Base-by-base conservation (phyloP, 2,888 invertebrate genomes). In the Sphecodes monilicornis region DNA sequence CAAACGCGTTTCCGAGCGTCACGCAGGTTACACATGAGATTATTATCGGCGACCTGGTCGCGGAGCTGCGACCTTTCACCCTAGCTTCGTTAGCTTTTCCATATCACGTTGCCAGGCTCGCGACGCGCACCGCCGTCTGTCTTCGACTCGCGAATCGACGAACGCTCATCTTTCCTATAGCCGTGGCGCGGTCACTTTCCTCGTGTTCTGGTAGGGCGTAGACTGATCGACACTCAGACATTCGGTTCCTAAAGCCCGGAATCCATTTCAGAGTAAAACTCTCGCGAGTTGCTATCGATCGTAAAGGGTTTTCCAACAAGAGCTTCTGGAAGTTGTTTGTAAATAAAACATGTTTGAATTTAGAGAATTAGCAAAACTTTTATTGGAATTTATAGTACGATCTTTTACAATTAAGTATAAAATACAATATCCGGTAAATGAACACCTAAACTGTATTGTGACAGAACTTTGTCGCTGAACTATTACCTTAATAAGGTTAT, bases 11-110 rank as follows among this genome's bases (percentile, higher is more conserved):
- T 81, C 82, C 86, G 70, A 82, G 86, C 76, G 85, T 91, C 91
- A 91, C 91, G 88, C 89, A 89, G 88, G 93, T 93, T 93, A 93
- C 92, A 89, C n/a, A 91, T 92, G 92, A 93, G 92, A 93, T 93
- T 93, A 93, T 89, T 90, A 88, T 85, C 85, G 87, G 84, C 82
- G 82, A 80, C 64, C 64, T 66, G 39, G 82, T 83, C 86, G 86
- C 84, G 83, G 78, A 22, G 80, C 78, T 71, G 85, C 78, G 81
- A 74, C 82, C 43, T 10, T 71, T 73, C 73, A 54, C 8, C 46
- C 64, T 77, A 77, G 84, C 85, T 88, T 79, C 81, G 73, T 88
- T 84, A 85, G 85, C 80, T 86, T 86, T 71, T 87, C 84, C 84
- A 82, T 89, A 86, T 87, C 86, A 80, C 86, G 83, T 78, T 83